phyloP scores from a whole-genome alignment of 2,113 vertebrate genomes.

The Pteropus alecto region DNA sequence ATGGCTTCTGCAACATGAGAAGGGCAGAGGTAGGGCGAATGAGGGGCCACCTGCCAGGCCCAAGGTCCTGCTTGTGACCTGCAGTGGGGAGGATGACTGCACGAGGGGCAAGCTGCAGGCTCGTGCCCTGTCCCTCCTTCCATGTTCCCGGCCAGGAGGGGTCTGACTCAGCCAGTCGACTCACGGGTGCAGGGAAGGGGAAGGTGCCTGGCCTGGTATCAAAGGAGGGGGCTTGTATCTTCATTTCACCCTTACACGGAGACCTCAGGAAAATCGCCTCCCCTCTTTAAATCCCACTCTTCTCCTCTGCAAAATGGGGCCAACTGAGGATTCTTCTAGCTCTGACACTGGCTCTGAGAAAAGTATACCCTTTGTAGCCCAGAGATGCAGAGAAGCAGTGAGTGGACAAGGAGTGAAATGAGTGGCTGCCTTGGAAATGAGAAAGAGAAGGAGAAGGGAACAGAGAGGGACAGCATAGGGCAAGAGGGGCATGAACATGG shows the following conservation, averaged over 20 bases:
- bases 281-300: not conserved
- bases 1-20: conserved; percentile 90
- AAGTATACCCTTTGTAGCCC: accelerated
- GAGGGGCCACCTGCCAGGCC: not conserved
- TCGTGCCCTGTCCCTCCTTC: not conserved
- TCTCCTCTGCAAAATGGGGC: not conserved
- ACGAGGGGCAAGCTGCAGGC: not conserved
- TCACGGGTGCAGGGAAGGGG: not conserved
- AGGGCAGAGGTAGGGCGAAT: conserved; percentile 2
- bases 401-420: not conserved
- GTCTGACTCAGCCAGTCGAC: not conserved
- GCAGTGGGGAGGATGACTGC: not conserved
- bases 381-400: not conserved
- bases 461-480: not conserved
- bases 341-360: not conserved
- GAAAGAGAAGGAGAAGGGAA: no score
- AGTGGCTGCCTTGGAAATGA: not conserved
- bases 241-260: not conserved
- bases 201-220: not conserved
- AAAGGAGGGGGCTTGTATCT: not conserved
- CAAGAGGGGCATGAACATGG: accelerated
- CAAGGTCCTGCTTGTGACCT: not conserved
- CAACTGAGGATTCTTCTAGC: not conserved
- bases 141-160: not conserved
- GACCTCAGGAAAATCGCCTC: not conserved